phyloP scores from a whole-genome alignment of 2,797 vertebrate species.

The Poecilia wingei region DNA sequence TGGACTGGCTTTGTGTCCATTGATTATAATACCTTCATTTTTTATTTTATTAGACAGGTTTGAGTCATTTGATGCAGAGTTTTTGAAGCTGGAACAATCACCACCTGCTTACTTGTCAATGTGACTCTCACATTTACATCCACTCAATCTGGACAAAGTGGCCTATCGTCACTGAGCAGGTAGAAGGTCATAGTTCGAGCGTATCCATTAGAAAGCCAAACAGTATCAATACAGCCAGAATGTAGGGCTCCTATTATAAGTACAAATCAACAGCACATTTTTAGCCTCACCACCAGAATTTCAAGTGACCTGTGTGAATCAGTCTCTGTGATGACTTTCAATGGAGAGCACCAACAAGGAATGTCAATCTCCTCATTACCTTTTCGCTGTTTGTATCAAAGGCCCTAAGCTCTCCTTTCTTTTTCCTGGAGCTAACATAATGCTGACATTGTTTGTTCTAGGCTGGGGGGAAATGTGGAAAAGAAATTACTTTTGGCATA shows the following conservation, averaged over 20 bases:
- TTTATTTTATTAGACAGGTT: conserved; percentile 21
- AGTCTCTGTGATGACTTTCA: conserved; percentile 70
- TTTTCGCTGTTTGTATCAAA: conserved; percentile 74
- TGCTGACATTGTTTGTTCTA: conserved; percentile 75
- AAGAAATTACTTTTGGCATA: conserved; percentile 62
- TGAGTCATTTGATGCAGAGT: conserved; percentile 32
- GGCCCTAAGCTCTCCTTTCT: conserved; percentile 63
- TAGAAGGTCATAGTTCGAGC: conserved; percentile 75
- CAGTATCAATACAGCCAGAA: conserved; percentile 72
- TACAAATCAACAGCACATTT: conserved; percentile 66
- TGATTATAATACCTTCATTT: conserved; percentile 35
- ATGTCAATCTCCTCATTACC: conserved; percentile 73
- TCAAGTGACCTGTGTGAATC: conserved; percentile 80
- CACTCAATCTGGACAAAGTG: conserved; percentile 56
- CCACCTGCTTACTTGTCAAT: conserved; percentile 43
- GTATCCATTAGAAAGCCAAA: conserved; percentile 79
- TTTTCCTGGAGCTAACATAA: conserved; percentile 71
- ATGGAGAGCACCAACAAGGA: conserved; percentile 64
- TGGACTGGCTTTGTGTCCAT: conserved; percentile 34
- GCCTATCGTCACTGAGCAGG: conserved; percentile 46
- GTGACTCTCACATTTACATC: conserved; percentile 64
- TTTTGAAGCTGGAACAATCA: conserved; percentile 48
- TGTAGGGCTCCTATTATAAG: conserved; percentile 70
- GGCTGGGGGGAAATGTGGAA: conserved; percentile 56
- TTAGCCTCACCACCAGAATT: conserved; percentile 72